A percentile compares a stretch with the other conserved stretches of the same genome.
Evolutionary conservation across 1,140 invertebrate genomes (phyloP).

Genomic region (Drosophila lowei): DNA sequence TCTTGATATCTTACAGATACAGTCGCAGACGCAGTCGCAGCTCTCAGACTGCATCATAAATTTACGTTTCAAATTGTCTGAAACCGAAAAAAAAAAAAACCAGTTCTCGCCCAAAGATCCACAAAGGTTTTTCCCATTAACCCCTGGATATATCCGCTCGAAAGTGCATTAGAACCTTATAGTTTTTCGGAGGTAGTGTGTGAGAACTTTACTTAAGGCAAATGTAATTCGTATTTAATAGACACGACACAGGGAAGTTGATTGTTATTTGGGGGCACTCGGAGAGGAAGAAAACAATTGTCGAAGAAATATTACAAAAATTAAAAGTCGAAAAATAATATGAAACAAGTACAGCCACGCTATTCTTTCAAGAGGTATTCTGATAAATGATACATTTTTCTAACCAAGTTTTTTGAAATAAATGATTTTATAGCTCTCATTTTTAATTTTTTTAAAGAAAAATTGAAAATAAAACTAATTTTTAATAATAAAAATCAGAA

Average conservation of each 20-base stretch:
- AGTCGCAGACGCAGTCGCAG: constrained; percentile 32
- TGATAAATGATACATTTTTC: no score
- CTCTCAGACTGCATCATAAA: constrained; percentile 72
- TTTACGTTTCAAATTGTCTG: constrained; percentile 77
- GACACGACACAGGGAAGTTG: constrained; percentile 10
- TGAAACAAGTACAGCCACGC: no score
- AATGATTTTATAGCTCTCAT: no score
- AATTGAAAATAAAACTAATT: no score
- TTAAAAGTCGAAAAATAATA: no score
- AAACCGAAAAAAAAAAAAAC: constrained; percentile 48
- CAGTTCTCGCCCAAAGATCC: constrained; percentile 70
- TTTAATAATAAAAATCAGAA: no score
- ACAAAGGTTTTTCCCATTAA: constrained; percentile 58
- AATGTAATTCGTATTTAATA: constrained; percentile 30
- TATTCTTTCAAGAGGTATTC: no score
- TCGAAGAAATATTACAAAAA: background rate
- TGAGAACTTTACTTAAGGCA: constrained; percentile 3
- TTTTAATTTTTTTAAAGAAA: no score
- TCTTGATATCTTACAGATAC: constrained; percentile 73
- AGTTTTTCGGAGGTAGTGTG: constrained; percentile 8
- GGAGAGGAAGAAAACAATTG: no score
- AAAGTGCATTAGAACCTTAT: constrained; percentile 19
- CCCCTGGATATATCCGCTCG: constrained; percentile 14
- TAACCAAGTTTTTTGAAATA: no score
- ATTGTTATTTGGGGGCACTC: constrained; percentile 9